A percentile compares a stretch with the other conserved stretches of the same genome.
These are phyloP conservation scores for Drosophila meridiana DNA, from an alignment of 2,888 invertebrate genomes.

Conservation along the genomic window DNA sequence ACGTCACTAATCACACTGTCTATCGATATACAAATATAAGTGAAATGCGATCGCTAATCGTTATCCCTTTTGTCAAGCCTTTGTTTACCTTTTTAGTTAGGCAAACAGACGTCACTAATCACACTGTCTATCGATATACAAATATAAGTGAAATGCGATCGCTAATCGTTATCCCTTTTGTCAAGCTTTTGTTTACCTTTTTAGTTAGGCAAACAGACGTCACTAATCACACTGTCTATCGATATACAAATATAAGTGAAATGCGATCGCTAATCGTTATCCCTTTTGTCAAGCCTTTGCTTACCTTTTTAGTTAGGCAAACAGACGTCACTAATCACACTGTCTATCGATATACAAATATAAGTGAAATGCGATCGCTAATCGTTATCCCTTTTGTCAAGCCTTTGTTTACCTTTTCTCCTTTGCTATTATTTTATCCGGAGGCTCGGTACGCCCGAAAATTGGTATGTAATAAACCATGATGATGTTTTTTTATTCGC, in stretches of 20 bases:
- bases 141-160: neutral
- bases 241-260: neutral
- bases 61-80: neutral
- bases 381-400: neutral
- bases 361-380: conserved; percentile 9
- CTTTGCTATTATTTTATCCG: conserved; percentile 82
- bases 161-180: conserved; percentile 5
- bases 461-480: conserved; percentile 85
- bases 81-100: conserved; percentile 75
- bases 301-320: neutral
- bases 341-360: conserved; percentile 1
- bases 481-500: conserved; percentile 28
- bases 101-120: neutral
- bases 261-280: conserved; percentile 13
- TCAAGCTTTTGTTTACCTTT: conserved; percentile 70
- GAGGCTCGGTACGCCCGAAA: conserved; percentile 81
- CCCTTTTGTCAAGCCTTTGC: neutral
- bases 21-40: conserved; percentile 3
- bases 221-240: neutral
- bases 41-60: conserved; percentile 10
- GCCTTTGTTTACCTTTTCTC: conserved; percentile 77
- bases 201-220: conserved; percentile 21
- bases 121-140: conserved; percentile 7
- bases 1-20: neutral
- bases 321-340: neutral